phyloP scores from a whole-genome alignment of 2,113 vertebrate genomes.

The Cyprinus carpio region DNA sequence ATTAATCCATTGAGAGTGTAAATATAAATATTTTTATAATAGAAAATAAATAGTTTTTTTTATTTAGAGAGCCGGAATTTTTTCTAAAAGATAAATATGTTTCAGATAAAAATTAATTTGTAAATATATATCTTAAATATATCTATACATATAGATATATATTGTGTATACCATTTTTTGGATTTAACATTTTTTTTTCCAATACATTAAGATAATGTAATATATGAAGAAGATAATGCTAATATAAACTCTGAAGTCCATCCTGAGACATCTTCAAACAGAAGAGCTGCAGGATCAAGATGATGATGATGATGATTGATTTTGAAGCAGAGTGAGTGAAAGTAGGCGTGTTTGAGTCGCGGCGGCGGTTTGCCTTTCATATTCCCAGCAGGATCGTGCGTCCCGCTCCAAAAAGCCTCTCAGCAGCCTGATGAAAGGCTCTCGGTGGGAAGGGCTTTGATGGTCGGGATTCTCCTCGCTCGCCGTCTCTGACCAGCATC shows the following conservation, averaged over 20 bases:
- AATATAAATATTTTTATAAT: too few relatives aligned
- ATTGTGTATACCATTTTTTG: too few relatives aligned
- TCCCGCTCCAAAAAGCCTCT: slow-evolving; percentile 10
- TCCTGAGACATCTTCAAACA: neutral
- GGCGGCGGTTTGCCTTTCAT: slow-evolving; percentile 37
- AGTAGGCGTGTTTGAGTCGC: slow-evolving; percentile 22
- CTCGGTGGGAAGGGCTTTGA: slow-evolving; percentile 35
- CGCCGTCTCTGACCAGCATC: slow-evolving; percentile 30
- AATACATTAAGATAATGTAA: neutral
- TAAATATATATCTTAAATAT: too few relatives aligned
- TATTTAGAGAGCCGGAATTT: neutral
- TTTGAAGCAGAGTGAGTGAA: slow-evolving; percentile 29
- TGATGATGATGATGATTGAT: neutral
- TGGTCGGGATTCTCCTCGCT: slow-evolving; percentile 34
- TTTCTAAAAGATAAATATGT: neutral
- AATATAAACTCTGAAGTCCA: neutral
- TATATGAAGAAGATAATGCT: neutral
- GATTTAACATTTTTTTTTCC: too few relatives aligned
- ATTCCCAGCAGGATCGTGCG: slow-evolving; percentile 38
- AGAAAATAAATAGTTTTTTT: too few relatives aligned
- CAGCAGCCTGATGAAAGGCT: slow-evolving; percentile 9
- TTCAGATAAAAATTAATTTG: too few relatives aligned
- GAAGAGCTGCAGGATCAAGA: neutral
- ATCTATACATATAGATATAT: too few relatives aligned
- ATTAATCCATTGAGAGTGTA: too few relatives aligned